Evolutionary conservation across 1,140 invertebrate genomes (phyloP), one percentile per base, ranked within the genome.

Genomic region (Cotesia typhae): DNA sequence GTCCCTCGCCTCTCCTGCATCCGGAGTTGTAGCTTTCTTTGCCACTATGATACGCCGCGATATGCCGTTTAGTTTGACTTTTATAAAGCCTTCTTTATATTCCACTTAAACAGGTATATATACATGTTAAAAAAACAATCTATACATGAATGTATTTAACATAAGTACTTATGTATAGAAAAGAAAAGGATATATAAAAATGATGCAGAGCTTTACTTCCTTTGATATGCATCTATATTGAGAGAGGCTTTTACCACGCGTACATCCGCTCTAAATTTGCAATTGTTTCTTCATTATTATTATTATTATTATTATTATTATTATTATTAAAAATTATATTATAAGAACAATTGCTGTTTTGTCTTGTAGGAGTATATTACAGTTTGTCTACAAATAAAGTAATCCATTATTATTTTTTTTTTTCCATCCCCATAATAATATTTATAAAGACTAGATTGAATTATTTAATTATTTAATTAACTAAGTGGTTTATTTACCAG

Each of bases 1-100:
- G 76, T 78, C 73, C 75, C 76, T 77, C 67, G 53, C 72, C 71
- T 76, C 73, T 75, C 68, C 72, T 75, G 71, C 71, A 75, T 75
- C 74, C 74, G 74, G 74, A 66, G 17, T n/a, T n/a, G 53, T 55
- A 70, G 63, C 70, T 72, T 72, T 69, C 74, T 75, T 73, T 67
- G 52, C 37, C 52, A 55, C 53, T 55, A 14, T 55, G 1, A 6
- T 14, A 14, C 17, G 5, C 53, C 53, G 12, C n/a, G 12, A 55
- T 14, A 55, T 14, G 67, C 61, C 68, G 61, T 64, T 17, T 51
- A 61, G 47, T 60, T 65, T 60, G 61, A 67, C 67, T 67, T 55
- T 70, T 74, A 74, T 73, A 73, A 73, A 72, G 72, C 59, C 51
- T 74, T 61, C 72, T 74, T 74, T 74, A 70, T 74, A 65, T 36